Percentiles rank a stretch among this genome's conserved stretches.
Evolutionary conservation across 2,888 invertebrate species (phyloP).

Genomic region (Sarcophaga rosellei): DNA sequence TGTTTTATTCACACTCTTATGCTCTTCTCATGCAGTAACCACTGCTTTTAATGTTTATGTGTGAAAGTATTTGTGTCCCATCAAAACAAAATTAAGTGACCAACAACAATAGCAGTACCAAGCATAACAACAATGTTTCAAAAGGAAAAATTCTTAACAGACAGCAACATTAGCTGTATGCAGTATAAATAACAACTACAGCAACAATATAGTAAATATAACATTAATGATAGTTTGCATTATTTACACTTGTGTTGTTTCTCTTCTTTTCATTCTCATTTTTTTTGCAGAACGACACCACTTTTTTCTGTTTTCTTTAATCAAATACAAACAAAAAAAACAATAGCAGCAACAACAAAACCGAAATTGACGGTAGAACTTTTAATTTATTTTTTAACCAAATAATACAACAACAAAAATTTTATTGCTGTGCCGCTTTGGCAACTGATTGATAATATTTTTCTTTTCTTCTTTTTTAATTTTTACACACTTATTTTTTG

Average conservation of each 20-base stretch:
- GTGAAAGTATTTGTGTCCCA: background rate
- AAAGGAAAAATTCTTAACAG: slow-evolving; percentile 13
- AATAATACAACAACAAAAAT: slow-evolving; percentile 20
- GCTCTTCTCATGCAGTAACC: background rate
- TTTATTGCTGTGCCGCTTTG: slow-evolving; percentile 40
- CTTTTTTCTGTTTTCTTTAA: slow-evolving; percentile 35
- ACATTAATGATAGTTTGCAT: background rate
- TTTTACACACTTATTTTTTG: slow-evolving; percentile 26
- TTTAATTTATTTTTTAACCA: slow-evolving; percentile 28
- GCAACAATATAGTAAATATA: slow-evolving; percentile 15
- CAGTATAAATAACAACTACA: background rate
- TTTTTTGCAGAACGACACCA: slow-evolving; percentile 44
- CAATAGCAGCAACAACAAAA: slow-evolving; percentile 15
- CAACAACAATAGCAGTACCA: slow-evolving; percentile 18
- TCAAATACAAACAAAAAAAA: slow-evolving; percentile 17
- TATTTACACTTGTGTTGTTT: background rate
- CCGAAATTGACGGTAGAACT: slow-evolving; percentile 24
- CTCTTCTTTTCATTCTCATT: slow-evolving; percentile 18
- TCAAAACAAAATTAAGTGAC: slow-evolving; percentile 13
- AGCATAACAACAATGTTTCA: background rate
- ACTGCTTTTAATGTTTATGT: background rate
- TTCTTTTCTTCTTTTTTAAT: slow-evolving; percentile 15
- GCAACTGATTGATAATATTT: slow-evolving; percentile 58
- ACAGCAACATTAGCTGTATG: slow-evolving; percentile 14
- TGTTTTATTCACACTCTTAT: background rate